phyloP scores from a whole-genome alignment of 1,140 invertebrate species.

The Pseudoatta argentina region DNA sequence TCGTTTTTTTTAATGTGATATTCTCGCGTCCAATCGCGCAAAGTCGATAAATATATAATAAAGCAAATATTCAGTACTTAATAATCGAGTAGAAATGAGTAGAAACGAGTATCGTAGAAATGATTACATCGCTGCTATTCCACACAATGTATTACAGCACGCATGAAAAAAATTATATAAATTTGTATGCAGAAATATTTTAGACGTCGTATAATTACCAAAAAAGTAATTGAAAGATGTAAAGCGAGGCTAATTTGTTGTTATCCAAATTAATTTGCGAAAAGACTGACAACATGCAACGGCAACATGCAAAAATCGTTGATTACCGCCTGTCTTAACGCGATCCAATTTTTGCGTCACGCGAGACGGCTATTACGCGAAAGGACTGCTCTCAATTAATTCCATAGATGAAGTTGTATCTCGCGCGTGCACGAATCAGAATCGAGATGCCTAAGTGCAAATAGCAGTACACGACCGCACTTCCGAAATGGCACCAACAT shows the following conservation, averaged over 20 bases:
- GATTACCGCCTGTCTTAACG: conserved; percentile 15
- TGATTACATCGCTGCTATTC: not conserved
- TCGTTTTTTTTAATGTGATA: conserved; percentile 21
- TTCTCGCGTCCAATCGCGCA: not conserved
- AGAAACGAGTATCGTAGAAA: not conserved
- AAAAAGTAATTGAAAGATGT: not conserved
- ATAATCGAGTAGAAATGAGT: not conserved
- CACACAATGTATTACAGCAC: not conserved
- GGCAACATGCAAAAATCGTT: conserved; percentile 14
- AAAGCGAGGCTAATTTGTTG: not conserved
- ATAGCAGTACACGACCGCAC: conserved; percentile 1
- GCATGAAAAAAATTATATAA: not conserved
- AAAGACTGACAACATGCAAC: not conserved
- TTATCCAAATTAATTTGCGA: not conserved
- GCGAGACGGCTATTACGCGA: conserved; percentile 27
- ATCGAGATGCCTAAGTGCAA: not conserved
- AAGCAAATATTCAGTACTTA: conserved; percentile 15
- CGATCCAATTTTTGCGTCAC: conserved; percentile 46
- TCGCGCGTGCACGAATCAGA: not conserved
- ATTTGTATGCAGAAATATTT: not conserved
- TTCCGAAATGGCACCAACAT: not conserved
- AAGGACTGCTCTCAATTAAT: conserved; percentile 36
- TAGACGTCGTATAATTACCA: not conserved
- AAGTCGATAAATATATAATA: conserved; percentile 23
- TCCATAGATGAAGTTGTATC: conserved; percentile 9